Percentiles rank a stretch among this genome's conserved stretches.
Evolutionary conservation across 2,113 vertebrate species (phyloP).

Genomic region (Hiodon alosoides): DNA sequence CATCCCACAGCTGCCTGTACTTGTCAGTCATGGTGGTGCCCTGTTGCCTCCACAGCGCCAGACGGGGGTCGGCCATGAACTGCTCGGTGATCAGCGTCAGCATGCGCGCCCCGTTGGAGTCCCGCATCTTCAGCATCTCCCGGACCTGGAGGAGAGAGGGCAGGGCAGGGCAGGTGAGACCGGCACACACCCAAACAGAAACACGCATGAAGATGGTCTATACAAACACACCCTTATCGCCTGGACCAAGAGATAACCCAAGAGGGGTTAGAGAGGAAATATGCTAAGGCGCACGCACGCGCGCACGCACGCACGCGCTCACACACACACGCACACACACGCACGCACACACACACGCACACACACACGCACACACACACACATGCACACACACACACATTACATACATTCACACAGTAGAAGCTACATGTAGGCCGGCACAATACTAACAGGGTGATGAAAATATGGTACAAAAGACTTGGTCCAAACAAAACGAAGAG

Average conservation of each 20-base stretch:
- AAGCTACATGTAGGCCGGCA: background rate
- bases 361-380: background rate
- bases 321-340: background rate
- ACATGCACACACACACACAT: background rate
- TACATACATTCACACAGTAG: background rate
- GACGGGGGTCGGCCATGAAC: slow-evolving; percentile 95
- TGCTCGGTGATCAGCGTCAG: slow-evolving; percentile 94
- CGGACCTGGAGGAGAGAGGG: slow-evolving; percentile 68
- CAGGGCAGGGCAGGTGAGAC: background rate
- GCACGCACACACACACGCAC: background rate
- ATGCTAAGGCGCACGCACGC: background rate
- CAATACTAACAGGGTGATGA: too few relatives aligned
- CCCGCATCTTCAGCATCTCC: slow-evolving; percentile 97
- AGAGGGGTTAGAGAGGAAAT: too few relatives aligned
- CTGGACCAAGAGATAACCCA: too few relatives aligned
- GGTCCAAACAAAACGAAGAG: too few relatives aligned
- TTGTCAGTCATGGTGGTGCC: slow-evolving; percentile 97
- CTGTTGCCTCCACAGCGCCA: slow-evolving; percentile 96
- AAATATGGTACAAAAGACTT: too few relatives aligned
- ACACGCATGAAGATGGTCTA: too few relatives aligned
- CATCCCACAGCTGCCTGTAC: slow-evolving; percentile 94
- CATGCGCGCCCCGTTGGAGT: slow-evolving; percentile 96
- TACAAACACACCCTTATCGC: background rate
- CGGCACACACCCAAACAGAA: background rate
- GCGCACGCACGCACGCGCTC: background rate